phyloP scores from a whole-genome alignment of 1,140 invertebrate species.

The Harlomillsia oculata region DNA sequence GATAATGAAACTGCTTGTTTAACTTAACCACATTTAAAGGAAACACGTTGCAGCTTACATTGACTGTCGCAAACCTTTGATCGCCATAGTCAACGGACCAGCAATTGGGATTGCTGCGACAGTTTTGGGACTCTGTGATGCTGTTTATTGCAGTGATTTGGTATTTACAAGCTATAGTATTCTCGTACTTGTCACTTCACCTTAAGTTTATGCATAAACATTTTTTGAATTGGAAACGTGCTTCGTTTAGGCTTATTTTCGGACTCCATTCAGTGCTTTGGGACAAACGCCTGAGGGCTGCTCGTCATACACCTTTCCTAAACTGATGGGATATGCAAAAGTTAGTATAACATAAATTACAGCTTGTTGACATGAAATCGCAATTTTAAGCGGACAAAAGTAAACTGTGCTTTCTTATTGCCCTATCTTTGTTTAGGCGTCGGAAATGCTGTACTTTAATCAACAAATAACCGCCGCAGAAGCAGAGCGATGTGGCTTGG shows the following conservation, averaged over 20 bases:
- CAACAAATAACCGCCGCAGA: constrained; percentile 64
- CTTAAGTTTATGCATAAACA: not conserved
- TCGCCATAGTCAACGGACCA: constrained; percentile 84
- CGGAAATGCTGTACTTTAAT: constrained; percentile 68
- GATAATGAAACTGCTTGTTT: no score
- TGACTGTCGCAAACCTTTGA: constrained; percentile 75
- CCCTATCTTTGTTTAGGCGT: constrained; percentile 44
- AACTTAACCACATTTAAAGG: constrained; percentile 42
- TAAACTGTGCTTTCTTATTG: not conserved
- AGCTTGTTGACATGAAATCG: not conserved
- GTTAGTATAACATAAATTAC: constrained; percentile 19
- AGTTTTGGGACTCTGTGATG: constrained; percentile 71
- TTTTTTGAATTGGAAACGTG: constrained; percentile 13
- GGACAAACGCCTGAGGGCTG: constrained; percentile 43
- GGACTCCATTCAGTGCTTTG: constrained; percentile 47
- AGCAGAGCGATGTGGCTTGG: constrained; percentile 58
- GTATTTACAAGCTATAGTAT: not conserved
- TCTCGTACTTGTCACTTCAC: not conserved
- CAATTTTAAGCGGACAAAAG: not conserved
- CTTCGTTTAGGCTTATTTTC: constrained; percentile 47
- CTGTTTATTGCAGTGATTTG: constrained; percentile 51
- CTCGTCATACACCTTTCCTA: constrained; percentile 22
- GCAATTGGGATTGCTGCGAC: constrained; percentile 85
- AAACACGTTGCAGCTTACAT: constrained; percentile 70
- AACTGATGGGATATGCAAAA: constrained; percentile 23